phyloP scores from a whole-genome alignment of 2,113 vertebrate genomes.

The Fulica atra region DNA sequence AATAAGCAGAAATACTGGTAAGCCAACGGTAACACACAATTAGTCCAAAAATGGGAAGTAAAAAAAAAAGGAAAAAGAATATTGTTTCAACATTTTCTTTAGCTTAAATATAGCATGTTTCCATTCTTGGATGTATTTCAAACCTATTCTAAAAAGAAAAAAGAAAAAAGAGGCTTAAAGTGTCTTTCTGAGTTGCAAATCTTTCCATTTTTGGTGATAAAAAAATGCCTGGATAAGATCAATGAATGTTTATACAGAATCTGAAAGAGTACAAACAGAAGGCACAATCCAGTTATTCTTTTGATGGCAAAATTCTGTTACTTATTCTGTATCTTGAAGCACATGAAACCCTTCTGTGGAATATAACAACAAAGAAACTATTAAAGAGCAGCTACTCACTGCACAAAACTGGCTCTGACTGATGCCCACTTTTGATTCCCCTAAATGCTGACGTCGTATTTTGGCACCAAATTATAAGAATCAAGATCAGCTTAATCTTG shows the following conservation, averaged over 20 bases:
- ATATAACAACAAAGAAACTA: neutral
- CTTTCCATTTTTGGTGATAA: neutral
- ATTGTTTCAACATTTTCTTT: neutral
- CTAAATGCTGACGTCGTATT: neutral
- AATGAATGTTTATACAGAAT: neutral
- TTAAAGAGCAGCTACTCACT: neutral
- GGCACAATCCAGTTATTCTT: neutral
- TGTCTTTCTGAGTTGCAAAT: neutral
- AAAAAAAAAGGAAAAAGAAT: neutral
- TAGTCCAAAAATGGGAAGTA: neutral
- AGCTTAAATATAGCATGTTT: neutral
- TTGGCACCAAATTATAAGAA: neutral
- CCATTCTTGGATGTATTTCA: neutral
- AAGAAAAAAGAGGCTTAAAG: neutral
- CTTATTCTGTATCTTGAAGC: neutral
- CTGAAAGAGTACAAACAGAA: neutral
- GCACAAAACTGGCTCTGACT: neutral
- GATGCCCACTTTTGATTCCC: neutral
- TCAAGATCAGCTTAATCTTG: neutral
- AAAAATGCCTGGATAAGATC: neutral
- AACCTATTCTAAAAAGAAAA: neutral
- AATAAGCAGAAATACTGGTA: neutral
- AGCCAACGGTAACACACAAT: neutral
- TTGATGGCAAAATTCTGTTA: neutral
- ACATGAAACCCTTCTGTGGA: neutral